A percentile compares a stretch with the other conserved stretches of the same genome.
phyloP scores from a whole-genome alignment of 37 sponge, comb jelly and placozoan genomes.

The Amphimedon queenslandica region DNA sequence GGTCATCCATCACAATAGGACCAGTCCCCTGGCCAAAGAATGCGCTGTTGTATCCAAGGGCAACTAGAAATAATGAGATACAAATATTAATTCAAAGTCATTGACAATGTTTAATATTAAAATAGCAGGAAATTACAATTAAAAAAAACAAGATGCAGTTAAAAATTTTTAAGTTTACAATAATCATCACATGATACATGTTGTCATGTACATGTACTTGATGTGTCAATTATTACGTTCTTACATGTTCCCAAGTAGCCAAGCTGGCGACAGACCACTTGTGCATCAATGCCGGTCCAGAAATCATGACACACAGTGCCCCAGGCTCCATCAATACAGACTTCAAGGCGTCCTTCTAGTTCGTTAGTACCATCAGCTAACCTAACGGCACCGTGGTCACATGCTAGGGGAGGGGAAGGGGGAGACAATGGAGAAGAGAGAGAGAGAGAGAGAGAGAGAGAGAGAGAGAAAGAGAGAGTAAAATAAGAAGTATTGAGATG shows the following conservation, averaged over 20 bases:
- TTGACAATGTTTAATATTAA: too few relatives aligned
- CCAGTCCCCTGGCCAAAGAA: background rate
- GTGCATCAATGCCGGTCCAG: background rate
- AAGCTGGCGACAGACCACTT: conserved; percentile 1
- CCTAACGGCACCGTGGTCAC: background rate
- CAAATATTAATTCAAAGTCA: too few relatives aligned
- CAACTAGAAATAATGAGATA: too few relatives aligned
- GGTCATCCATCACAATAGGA: background rate
- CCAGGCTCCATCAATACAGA: conserved; percentile 9
- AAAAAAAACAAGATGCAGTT: background rate
- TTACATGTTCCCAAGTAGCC: background rate
- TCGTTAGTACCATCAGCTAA: background rate
- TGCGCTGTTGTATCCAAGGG: background rate
- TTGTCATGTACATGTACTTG: background rate
- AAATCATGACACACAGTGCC: conserved; percentile 26
- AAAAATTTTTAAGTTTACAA: too few relatives aligned
- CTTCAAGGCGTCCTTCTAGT: conserved; percentile 14
- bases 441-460: background rate
- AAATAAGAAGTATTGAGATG: background rate
- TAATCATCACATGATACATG: too few relatives aligned
- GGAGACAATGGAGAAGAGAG: background rate
- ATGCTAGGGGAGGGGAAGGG: background rate
- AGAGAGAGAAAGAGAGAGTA: background rate
- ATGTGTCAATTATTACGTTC: background rate
- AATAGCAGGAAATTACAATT: background rate